phyloP scores from a whole-genome alignment of 2,797 vertebrate genomes.

The Spinus olivaceus region DNA sequence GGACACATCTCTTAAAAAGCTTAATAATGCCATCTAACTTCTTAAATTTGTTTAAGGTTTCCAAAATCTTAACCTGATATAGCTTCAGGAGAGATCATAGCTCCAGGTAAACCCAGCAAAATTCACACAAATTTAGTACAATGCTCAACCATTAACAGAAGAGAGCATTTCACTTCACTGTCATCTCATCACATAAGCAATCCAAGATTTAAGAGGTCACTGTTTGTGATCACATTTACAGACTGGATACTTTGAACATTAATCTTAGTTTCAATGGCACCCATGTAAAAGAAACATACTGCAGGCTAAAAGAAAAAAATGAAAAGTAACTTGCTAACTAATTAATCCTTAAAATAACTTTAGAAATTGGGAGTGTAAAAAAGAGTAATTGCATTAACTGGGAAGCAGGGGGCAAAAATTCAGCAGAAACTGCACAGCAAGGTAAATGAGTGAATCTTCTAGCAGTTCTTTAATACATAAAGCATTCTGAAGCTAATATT shows the following conservation, averaged over 20 bases:
- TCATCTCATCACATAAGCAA: neutral
- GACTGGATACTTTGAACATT: neutral
- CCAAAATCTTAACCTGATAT: neutral
- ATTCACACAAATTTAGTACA: neutral
- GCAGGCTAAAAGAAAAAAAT: neutral
- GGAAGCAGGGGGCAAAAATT: neutral
- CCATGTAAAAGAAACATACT: neutral
- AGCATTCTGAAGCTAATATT: constrained; percentile 67
- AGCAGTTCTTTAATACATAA: constrained; percentile 68
- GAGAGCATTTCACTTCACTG: neutral
- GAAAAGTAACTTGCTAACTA: neutral
- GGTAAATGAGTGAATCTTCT: constrained; percentile 41
- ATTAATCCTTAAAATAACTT: constrained; percentile 5
- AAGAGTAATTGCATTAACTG: neutral
- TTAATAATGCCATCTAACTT: neutral
- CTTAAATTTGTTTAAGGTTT: neutral
- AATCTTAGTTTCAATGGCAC: neutral
- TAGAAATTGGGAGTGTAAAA: neutral
- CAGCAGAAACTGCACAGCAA: constrained; percentile 19
- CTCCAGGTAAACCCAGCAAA: neutral
- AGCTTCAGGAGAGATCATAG: neutral
- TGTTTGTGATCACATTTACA: neutral
- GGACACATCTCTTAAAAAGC: neutral
- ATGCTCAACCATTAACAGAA: neutral
- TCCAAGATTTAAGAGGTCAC: neutral